These are phyloP conservation scores for Synergus gifuensis DNA, from an alignment of 2,888 invertebrate genomes.

Conservation along the genomic window DNA sequence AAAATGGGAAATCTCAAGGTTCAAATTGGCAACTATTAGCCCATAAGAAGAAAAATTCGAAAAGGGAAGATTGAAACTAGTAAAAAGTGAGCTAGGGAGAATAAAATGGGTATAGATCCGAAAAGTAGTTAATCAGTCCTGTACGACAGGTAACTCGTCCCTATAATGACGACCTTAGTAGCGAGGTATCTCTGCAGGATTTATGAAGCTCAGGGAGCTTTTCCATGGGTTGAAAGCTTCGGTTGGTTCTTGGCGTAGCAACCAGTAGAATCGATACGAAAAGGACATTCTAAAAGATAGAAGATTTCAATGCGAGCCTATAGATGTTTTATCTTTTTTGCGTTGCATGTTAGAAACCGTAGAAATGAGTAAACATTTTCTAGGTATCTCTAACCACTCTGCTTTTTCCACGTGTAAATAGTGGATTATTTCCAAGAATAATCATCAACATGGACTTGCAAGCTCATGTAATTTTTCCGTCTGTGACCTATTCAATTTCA, in stretches of 20 bases:
- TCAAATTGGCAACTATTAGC: no score
- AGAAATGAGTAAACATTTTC: background rate
- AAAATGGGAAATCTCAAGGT: no score
- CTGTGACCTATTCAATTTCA: background rate
- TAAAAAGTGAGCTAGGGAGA: background rate
- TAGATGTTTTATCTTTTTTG: background rate
- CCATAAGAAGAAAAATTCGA: no score
- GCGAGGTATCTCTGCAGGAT: slow-evolving; percentile 30
- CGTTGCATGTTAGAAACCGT: background rate
- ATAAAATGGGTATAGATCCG: background rate
- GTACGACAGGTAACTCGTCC: background rate
- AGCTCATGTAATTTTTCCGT: background rate
- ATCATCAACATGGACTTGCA: background rate
- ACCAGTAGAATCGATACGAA: slow-evolving; percentile 37
- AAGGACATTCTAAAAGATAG: slow-evolving; percentile 25
- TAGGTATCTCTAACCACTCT: background rate
- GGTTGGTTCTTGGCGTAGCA: background rate
- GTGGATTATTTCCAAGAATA: background rate
- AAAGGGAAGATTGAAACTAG: background rate
- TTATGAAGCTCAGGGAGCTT: slow-evolving; percentile 8
- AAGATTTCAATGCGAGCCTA: slow-evolving; percentile 4
- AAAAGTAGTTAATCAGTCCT: slow-evolving; percentile 11
- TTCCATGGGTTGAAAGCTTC: slow-evolving; percentile 1
- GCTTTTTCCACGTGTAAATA: background rate
- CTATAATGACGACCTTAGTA: slow-evolving; percentile 6